Percentiles rank a stretch among this genome's conserved stretches.
Conservation (phyloP, 30 jellyfish, hydroid and myxozoan genomes). For the Catostylus mosaicus region DNA sequence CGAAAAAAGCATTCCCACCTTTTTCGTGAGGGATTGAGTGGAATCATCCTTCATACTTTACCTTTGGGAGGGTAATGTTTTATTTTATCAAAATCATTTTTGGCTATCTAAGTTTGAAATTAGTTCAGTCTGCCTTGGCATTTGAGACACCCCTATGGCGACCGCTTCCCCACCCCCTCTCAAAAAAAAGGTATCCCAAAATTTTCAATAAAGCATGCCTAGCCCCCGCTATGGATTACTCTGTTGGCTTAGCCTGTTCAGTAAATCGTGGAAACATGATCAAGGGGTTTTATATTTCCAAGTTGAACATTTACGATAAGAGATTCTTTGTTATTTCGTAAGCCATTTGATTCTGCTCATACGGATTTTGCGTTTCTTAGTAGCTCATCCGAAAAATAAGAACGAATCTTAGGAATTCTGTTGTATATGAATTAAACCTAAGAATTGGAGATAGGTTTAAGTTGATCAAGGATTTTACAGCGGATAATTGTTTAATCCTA, state of each 20-base stretch:
- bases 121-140: too few relatives aligned
- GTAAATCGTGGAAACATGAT: conserved; percentile 8
- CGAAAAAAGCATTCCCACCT: too few relatives aligned
- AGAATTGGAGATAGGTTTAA: background rate
- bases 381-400: conserved; percentile 11
- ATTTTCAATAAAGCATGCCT: too few relatives aligned
- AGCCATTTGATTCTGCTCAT: background rate
- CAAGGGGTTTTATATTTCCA: background rate
- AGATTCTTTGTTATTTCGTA: background rate
- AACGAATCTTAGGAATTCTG: background rate
- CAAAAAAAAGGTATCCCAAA: too few relatives aligned
- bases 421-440: background rate
- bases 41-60: too few relatives aligned
- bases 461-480: conserved; percentile 16
- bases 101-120: too few relatives aligned
- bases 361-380: background rate
- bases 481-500: conserved; percentile 15
- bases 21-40: too few relatives aligned
- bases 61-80: too few relatives aligned
- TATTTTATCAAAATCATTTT: too few relatives aligned
- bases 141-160: too few relatives aligned
- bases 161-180: too few relatives aligned
- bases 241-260: background rate
- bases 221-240: background rate
- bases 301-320: background rate